Evolutionary conservation across 2,113 vertebrate species (phyloP).

Genomic region (Chunga burmeisteri): DNA sequence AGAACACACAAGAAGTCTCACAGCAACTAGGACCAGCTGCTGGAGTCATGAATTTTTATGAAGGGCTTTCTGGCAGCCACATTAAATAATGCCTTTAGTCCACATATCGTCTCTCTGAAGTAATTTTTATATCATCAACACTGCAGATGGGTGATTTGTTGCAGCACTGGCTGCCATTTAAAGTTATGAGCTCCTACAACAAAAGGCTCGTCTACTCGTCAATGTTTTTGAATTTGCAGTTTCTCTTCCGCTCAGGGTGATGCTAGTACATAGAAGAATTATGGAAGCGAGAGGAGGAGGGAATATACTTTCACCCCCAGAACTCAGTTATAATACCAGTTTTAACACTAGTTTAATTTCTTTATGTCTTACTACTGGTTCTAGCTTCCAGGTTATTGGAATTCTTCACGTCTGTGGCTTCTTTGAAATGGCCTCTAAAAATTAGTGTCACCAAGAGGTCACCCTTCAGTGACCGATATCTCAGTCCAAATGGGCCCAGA

Average conservation of each 20-base stretch:
- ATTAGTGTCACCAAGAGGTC: neutral
- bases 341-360: neutral
- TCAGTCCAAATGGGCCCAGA: neutral
- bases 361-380: neutral
- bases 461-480: neutral
- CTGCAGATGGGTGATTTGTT: neutral
- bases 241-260: neutral
- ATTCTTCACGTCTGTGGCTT: neutral
- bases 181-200: neutral
- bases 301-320: neutral
- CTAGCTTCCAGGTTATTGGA: neutral
- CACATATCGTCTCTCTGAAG: neutral
- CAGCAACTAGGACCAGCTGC: neutral
- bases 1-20: conserved; percentile 22
- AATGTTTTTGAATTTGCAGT: neutral
- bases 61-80: conserved; percentile 22
- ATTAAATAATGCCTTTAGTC: neutral
- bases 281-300: neutral
- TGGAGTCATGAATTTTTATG: neutral
- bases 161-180: neutral
- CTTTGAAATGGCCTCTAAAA: neutral
- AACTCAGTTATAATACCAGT: neutral
- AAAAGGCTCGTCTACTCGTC: neutral
- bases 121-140: neutral
- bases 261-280: neutral